Percentiles rank a stretch among this genome's conserved stretches.
These are phyloP conservation scores for Cecropterus lyciades DNA, from an alignment of 1,140 invertebrate genomes.

Conservation along the genomic window DNA sequence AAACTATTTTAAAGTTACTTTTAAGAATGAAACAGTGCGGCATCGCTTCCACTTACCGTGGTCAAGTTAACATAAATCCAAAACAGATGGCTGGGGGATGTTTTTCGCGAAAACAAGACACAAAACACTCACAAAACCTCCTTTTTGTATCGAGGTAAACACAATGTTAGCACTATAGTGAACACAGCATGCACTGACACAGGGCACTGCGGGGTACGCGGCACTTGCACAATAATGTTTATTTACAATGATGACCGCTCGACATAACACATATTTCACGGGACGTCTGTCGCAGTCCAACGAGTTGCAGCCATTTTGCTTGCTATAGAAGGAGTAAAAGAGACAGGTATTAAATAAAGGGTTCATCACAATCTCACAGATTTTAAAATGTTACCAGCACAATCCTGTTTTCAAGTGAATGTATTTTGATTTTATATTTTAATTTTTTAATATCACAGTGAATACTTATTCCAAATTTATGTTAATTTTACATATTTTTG, in stretches of 20 bases:
- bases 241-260: slow-evolving; percentile 64
- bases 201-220: slow-evolving; percentile 49
- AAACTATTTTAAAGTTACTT: slow-evolving; percentile 34
- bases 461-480: too few relatives aligned
- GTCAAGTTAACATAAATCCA: slow-evolving; percentile 78
- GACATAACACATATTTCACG: slow-evolving; percentile 59
- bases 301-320: slow-evolving; percentile 78
- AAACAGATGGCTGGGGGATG: slow-evolving; percentile 62
- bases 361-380: slow-evolving; percentile 14
- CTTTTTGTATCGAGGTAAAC: slow-evolving; percentile 52
- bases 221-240: slow-evolving; percentile 66
- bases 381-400: not conserved
- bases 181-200: slow-evolving; percentile 62
- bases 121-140: slow-evolving; percentile 75
- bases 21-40: slow-evolving; percentile 29
- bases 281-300: slow-evolving; percentile 72
- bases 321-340: slow-evolving; percentile 43
- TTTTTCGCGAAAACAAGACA: slow-evolving; percentile 75
- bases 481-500: too few relatives aligned
- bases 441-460: too few relatives aligned
- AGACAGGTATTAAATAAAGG: slow-evolving; percentile 4
- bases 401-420: not conserved
- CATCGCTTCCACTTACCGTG: slow-evolving; percentile 59
- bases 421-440: not conserved
- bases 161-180: slow-evolving; percentile 58